Conservation (phyloP, 2,113 vertebrate genomes). For the Galbula dea region DNA sequence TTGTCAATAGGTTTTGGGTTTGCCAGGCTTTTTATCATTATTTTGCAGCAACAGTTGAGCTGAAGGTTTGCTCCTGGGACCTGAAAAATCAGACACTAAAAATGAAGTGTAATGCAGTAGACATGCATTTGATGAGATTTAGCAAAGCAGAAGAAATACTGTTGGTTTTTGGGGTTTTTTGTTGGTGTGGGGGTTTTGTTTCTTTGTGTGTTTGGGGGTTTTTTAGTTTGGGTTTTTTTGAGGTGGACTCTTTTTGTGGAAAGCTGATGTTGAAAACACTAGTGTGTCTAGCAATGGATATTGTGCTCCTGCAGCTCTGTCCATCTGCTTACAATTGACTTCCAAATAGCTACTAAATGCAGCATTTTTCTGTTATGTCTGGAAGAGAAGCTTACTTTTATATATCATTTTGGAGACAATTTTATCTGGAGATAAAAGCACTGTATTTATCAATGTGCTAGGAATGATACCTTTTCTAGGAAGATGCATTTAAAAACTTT, state of each 20-base stretch:
- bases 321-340: conserved; percentile 68
- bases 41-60: background rate
- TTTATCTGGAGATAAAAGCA: conserved; percentile 27
- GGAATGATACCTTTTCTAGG: background rate
- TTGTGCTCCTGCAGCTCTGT: conserved; percentile 57
- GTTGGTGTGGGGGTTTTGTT: background rate
- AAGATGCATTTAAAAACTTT: background rate
- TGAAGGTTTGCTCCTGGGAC: background rate
- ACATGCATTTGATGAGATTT: background rate
- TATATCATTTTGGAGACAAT: conserved; percentile 47
- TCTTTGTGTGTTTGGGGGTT: no score
- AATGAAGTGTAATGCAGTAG: background rate
- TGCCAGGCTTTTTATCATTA: background rate
- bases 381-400: background rate
- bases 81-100: background rate
- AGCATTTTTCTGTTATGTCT: background rate
- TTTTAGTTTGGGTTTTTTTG: background rate
- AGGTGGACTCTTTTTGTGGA: background rate
- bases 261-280: background rate
- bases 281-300: background rate
- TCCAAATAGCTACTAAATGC: conserved; percentile 65
- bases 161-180: background rate
- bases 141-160: background rate
- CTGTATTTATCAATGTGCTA: conserved; percentile 21
- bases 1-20: background rate